Conservation (phyloP, 2,113 vertebrate species). For the Sapayoa aenigma region DNA sequence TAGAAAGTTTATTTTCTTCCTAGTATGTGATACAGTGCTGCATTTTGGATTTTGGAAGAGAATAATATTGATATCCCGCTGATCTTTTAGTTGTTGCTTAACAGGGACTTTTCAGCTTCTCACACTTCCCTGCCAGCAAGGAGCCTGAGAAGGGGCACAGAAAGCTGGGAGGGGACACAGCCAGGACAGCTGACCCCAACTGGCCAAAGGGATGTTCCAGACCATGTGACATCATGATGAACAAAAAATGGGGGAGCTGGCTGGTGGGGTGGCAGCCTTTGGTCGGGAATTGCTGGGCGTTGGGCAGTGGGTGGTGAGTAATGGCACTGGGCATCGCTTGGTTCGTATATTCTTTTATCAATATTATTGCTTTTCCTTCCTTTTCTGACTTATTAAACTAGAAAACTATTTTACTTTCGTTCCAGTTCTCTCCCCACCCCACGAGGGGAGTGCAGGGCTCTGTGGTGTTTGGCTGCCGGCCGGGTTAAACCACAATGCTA, state of each 20-base stretch:
- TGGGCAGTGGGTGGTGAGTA: accelerated
- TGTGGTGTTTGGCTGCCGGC: neutral
- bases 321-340: neutral
- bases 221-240: neutral
- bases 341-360: neutral
- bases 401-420: neutral
- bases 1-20: neutral
- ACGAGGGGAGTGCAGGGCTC: neutral
- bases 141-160: neutral
- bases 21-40: neutral
- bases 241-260: neutral
- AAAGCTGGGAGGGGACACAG: neutral
- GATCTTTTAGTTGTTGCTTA: neutral
- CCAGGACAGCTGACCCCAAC: neutral
- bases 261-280: neutral
- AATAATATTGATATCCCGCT: neutral
- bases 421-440: neutral
- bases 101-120: neutral
- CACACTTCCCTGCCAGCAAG: neutral
- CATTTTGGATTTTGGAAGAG: neutral
- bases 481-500: neutral
- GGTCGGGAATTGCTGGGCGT: neutral
- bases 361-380: neutral
- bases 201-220: neutral
- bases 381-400: neutral